Evolutionary conservation across 2,797 vertebrate species (phyloP).

Genomic region (Mionectes olivaceus): DNA sequence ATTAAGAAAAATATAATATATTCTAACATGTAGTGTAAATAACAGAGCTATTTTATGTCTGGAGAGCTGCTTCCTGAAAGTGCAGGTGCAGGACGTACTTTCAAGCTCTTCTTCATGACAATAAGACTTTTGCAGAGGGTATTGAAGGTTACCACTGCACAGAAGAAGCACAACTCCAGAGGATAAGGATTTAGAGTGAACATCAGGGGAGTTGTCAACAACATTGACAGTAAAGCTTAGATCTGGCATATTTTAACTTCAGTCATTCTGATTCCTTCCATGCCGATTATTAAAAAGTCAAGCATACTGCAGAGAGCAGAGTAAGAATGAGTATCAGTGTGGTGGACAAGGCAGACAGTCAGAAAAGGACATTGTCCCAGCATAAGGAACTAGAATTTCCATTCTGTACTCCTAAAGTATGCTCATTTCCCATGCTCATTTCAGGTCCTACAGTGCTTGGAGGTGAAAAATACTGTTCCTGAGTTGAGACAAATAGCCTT

Average conservation of each 20-base stretch:
- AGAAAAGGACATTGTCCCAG: neutral
- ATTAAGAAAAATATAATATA: neutral
- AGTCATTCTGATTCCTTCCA: neutral
- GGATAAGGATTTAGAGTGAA: neutral
- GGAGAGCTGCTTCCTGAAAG: neutral
- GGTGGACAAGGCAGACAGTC: neutral
- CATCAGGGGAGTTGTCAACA: neutral
- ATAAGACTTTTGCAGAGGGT: neutral
- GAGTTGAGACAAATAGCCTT: neutral
- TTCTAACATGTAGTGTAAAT: neutral
- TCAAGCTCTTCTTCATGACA: neutral
- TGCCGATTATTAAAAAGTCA: neutral
- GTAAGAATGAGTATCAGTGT: neutral
- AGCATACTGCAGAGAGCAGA: neutral
- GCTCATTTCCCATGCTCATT: fast-evolving
- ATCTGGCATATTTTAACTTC: neutral
- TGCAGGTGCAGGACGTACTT: neutral
- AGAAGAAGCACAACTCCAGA: neutral
- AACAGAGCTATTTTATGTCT: neutral
- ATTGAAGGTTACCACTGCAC: neutral
- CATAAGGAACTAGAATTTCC: neutral
- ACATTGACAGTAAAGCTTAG: neutral
- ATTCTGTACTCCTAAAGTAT: neutral
- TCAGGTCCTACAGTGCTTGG: neutral
- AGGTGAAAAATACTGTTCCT: neutral